These are phyloP conservation scores for Saccostrea echinata DNA, from an alignment of 1,140 invertebrate genomes.

Conservation along the genomic window DNA sequence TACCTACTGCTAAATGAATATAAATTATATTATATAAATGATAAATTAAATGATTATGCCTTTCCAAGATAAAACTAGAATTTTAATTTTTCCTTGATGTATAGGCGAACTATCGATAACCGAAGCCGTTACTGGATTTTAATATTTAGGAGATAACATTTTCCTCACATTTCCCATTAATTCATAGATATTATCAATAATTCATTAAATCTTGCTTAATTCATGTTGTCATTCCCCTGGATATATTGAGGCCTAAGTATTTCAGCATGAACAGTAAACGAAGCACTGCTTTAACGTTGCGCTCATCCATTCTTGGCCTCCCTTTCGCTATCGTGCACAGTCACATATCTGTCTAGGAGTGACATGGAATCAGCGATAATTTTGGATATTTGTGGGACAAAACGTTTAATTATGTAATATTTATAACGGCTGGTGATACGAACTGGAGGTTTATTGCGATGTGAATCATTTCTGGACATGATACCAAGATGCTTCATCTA, in stretches of 20 bases:
- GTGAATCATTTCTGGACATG: constrained; percentile 11
- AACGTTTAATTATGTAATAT: constrained; percentile 40
- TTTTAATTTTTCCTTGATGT: not conserved
- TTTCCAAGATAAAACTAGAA: not conserved
- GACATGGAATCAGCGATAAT: constrained; percentile 34
- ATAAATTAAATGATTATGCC: too few relatives aligned
- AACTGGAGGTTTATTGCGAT: not conserved
- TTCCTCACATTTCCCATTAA: constrained; percentile 1
- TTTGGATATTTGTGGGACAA: constrained; percentile 28
- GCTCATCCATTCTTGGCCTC: not conserved
- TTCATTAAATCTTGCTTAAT: not conserved
- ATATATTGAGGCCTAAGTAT: not conserved
- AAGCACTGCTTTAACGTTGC: not conserved
- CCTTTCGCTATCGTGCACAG: not conserved
- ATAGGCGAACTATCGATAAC: not conserved
- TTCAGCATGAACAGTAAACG: not conserved
- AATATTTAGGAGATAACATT: not conserved
- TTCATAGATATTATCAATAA: not conserved
- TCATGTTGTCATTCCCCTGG: not conserved
- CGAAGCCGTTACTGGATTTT: not conserved
- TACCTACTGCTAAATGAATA: too few relatives aligned
- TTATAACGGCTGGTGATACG: constrained; percentile 24
- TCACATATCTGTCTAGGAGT: not conserved
- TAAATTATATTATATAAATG: too few relatives aligned
- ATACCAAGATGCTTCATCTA: not conserved